Base-by-base conservation (phyloP, 2,113 vertebrate species). In the Paradoxurus hermaphroditus region DNA sequence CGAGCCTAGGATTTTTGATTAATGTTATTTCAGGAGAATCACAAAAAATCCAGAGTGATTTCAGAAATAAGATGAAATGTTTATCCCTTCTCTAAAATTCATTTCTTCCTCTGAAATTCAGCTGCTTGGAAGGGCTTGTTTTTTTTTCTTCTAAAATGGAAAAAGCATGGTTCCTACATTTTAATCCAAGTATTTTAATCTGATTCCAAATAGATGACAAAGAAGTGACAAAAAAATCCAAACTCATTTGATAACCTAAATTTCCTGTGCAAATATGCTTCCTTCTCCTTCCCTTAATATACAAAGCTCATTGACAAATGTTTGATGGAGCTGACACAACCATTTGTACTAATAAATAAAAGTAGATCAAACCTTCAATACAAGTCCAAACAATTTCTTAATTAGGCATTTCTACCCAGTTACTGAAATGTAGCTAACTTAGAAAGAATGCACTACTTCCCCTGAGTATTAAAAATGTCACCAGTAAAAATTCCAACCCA, bases 401-500 rank as follows among this genome's bases (percentile, higher is more conserved):
- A 97, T 97, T 95, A 94, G 90, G 16, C 25, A 90, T 97, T 97
- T 98, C 78, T 73, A 95, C 70, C 27, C 41, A 93, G 49, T 85
- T 92, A 87, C 93, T 97, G 36, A 96, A 94, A 86, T 90, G 77
- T 90, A 92, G 49, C 92, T 98, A 96, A 84, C 85, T 96, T 96
- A 79, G 95, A 95, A 59, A 79, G 95, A 95, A 59, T 86, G 75
- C 44, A 49, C 44, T 73, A 92, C 77, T 98, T 96, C 90, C 49
- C 87, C 67, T 91, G 90, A 97, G 97, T 97, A 97, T 98, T 98
- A 98, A 98, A 98, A 97, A 96, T 96, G 65, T 98, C 95, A 98
- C 90, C 98, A 90, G 95, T 94, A 96, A 98, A 81, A 85, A 86
- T 94, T 63, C 86, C 96, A 96, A 87, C 85, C 36, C 39, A 91